A percentile compares a stretch with the other conserved stretches of the same genome.
Conservation (phyloP, 1,140 invertebrate species). For the Triops longicaudatus region DNA sequence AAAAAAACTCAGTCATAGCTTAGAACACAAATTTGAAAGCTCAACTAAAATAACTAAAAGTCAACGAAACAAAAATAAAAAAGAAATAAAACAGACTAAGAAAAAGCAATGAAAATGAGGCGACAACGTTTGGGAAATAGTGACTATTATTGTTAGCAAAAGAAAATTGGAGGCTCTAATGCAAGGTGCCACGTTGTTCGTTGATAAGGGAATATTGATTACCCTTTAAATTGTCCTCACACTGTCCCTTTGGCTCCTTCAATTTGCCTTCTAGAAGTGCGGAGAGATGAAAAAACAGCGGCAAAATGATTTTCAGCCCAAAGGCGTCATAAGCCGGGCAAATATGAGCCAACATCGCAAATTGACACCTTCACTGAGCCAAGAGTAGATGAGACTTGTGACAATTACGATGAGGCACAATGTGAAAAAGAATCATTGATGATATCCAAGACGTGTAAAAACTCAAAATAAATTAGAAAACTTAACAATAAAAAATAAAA, state of each 20-base stretch:
- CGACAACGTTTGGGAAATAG: neutral
- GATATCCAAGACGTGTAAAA: too few species aligned
- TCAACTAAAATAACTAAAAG: too few species aligned
- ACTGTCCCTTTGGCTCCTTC: neutral
- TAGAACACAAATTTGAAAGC: too few species aligned
- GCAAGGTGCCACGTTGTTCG: neutral
- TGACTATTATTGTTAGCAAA: neutral
- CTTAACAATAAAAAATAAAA: too few species aligned
- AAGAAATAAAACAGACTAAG: neutral
- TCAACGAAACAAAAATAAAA: neutral
- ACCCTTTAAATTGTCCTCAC: neutral
- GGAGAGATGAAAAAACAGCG: neutral
- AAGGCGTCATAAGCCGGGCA: too few species aligned
- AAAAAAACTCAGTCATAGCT: neutral
- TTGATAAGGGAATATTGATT: slow-evolving; percentile 8
- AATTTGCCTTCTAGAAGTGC: neutral
- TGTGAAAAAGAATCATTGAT: too few species aligned
- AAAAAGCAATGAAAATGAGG: neutral
- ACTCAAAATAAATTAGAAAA: too few species aligned
- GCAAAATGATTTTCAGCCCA: too few species aligned
- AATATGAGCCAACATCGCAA: too few species aligned
- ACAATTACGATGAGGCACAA: too few species aligned
- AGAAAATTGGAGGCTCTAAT: neutral
- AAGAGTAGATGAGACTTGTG: too few species aligned
- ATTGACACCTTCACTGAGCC: too few species aligned